A percentile compares a stretch with the other conserved stretches of the same genome.
phyloP scores from a whole-genome alignment of 2,888 invertebrate genomes.

The Malthinus seriepunctatus region DNA sequence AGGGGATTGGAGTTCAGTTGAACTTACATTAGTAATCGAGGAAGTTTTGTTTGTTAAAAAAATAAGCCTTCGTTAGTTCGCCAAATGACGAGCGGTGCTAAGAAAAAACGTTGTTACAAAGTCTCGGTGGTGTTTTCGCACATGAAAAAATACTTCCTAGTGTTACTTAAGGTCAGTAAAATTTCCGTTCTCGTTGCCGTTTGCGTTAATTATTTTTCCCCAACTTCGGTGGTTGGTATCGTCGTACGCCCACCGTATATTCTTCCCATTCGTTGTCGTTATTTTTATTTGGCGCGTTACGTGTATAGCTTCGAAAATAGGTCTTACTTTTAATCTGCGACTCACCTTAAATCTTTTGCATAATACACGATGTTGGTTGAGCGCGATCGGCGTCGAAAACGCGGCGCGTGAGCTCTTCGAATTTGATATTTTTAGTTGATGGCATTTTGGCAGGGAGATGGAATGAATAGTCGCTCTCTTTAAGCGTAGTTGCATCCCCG shows the following conservation, averaged over 20 bases:
- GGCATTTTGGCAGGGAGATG: slow-evolving; percentile 63
- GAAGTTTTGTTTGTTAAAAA: slow-evolving; percentile 6
- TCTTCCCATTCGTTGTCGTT: slow-evolving; percentile 24
- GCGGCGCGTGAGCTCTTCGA: slow-evolving; percentile 29
- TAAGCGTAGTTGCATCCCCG: slow-evolving; percentile 44
- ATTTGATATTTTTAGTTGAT: slow-evolving; percentile 67
- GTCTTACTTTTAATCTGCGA: slow-evolving; percentile 21
- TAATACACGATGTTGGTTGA: slow-evolving; percentile 18
- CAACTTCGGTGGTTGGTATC: background rate
- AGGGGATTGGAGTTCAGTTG: slow-evolving; percentile 3
- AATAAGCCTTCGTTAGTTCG: background rate
- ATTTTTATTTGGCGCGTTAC: slow-evolving; percentile 32
- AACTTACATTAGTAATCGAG: background rate
- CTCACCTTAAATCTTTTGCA: slow-evolving; percentile 33
- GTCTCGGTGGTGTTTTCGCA: slow-evolving; percentile 22
- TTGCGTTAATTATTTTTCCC: background rate
- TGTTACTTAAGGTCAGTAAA: slow-evolving; percentile 36
- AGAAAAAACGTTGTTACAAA: slow-evolving; percentile 14
- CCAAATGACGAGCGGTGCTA: slow-evolving; percentile 10
- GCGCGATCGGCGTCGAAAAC: slow-evolving; percentile 13
- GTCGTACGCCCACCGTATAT: slow-evolving; percentile 17
- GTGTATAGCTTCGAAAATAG: slow-evolving; percentile 30
- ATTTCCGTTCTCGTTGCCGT: background rate
- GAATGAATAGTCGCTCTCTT: slow-evolving; percentile 23
- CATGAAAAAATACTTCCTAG: slow-evolving; percentile 31